Percentiles rank a stretch among this genome's conserved stretches.
Conservation (phyloP, 2,113 vertebrate species). For the Pomatorhinus ruficollis region DNA sequence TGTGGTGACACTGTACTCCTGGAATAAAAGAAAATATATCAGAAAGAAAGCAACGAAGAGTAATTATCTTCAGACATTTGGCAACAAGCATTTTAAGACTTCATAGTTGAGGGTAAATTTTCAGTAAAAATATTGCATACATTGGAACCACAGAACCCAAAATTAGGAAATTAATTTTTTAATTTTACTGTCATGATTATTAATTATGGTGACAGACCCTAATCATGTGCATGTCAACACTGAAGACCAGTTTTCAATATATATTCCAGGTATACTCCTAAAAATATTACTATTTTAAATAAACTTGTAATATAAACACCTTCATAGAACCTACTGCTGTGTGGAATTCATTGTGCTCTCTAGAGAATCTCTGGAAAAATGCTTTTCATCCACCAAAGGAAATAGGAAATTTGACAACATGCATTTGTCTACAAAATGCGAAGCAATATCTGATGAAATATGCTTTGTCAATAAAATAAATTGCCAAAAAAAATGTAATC, state of each 20-base stretch:
- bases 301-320: not conserved
- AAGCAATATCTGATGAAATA: slow-evolving; percentile 79
- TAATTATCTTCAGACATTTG: not conserved
- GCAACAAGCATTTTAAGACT: not conserved
- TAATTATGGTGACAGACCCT: not conserved
- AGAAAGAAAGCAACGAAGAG: not conserved
- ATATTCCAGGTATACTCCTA: not conserved
- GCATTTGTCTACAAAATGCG: slow-evolving; percentile 78
- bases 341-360: not conserved
- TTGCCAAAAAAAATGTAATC: slow-evolving; percentile 79
- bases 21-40: not conserved
- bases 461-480: slow-evolving; percentile 82
- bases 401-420: slow-evolving; percentile 75
- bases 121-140: not conserved
- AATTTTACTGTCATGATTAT: not conserved
- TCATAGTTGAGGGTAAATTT: not conserved
- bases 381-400: slow-evolving; percentile 68
- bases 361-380: slow-evolving; percentile 57
- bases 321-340: not conserved
- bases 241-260: not conserved
- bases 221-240: not conserved
- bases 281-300: not conserved
- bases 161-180: not conserved
- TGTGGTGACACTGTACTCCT: not conserved
- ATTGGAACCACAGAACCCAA: not conserved